Base-by-base conservation (phyloP, 1,140 invertebrate species). In the Scaptodrosophila lebanonensis region DNA sequence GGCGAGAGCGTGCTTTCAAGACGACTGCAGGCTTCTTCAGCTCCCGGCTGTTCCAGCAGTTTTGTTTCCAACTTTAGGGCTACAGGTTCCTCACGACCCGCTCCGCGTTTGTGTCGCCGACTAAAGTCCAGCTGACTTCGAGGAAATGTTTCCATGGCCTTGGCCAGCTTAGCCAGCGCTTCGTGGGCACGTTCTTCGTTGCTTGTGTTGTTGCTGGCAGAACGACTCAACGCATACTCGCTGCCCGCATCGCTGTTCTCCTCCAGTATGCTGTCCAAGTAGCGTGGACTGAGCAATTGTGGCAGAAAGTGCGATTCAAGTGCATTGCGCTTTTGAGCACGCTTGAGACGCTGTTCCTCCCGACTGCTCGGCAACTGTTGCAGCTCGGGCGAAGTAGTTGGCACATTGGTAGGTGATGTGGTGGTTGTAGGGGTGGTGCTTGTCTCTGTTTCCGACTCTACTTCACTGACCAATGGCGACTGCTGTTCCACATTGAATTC, bases 191-290 rank as follows among this genome's bases (percentile, higher is more conserved):
- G 27, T 27, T 42, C 58, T 8, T 35, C 36, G 30, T 25, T 47
- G 6, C 29, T 30, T 8, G 56, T 29, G 15, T 49, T 47, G n/a
- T 40, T 58, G 22, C 35, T 63, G 29, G 36, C 52, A 38, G 40
- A 53, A 0, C 48, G 25, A 30, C 30, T 48, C 18, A 25, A 13
- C 11, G 35, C 20, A 12, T 40, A 40, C 16, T 52, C 66, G 71
- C 85, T 58, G 83, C 82, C 76, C 65, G 89, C 35, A 87, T 91
- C 70, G 87, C 87, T 90, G 6, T 87, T 88, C 83, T 92, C 91
- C 65, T 92, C 91, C 45, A 89, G 87, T 54, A 92, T 92, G 25
- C 90, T 90, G 58, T 91, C 90, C 57, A 92, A 76, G 54, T 88
- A 90, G 60, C 90, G 87, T 47, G 89, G 90, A 63, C 88, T 88